phyloP scores from a whole-genome alignment of 1,140 invertebrate species.

The Papilio glaucus region DNA sequence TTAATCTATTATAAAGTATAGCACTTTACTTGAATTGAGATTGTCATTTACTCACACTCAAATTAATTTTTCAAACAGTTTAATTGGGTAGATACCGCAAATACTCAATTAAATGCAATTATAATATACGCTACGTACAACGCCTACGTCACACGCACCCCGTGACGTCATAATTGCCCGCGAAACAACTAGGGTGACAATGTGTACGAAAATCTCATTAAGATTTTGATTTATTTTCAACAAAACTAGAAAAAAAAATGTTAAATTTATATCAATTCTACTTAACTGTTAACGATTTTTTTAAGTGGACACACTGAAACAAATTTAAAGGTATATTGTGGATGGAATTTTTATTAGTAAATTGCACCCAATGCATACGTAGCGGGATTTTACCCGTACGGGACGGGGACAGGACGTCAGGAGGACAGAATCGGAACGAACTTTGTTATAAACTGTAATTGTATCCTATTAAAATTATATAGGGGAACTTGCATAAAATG shows the following conservation, averaged over 20 bases:
- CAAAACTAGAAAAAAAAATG: too few relatives aligned
- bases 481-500: too few relatives aligned
- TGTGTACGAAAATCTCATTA: neutral
- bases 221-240: neutral
- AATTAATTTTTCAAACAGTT: slow-evolving; percentile 5
- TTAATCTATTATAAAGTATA: neutral
- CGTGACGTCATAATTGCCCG: slow-evolving; percentile 67
- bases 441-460: too few relatives aligned
- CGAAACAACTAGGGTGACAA: slow-evolving; percentile 49
- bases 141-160: slow-evolving; percentile 48
- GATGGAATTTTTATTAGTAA: too few relatives aligned
- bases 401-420: too few relatives aligned
- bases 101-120: slow-evolving; percentile 30
- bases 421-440: too few relatives aligned
- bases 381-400: too few relatives aligned
- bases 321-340: too few relatives aligned
- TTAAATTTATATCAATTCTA: too few relatives aligned
- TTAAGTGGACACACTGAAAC: neutral
- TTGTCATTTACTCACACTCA: neutral
- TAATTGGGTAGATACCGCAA: neutral
- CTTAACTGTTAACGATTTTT: too few relatives aligned
- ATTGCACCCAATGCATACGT: too few relatives aligned
- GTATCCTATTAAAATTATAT: too few relatives aligned
- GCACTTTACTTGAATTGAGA: neutral
- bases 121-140: neutral